Conservation (phyloP, 1,140 invertebrate genomes). For the Drosophila kurseongensis region DNA sequence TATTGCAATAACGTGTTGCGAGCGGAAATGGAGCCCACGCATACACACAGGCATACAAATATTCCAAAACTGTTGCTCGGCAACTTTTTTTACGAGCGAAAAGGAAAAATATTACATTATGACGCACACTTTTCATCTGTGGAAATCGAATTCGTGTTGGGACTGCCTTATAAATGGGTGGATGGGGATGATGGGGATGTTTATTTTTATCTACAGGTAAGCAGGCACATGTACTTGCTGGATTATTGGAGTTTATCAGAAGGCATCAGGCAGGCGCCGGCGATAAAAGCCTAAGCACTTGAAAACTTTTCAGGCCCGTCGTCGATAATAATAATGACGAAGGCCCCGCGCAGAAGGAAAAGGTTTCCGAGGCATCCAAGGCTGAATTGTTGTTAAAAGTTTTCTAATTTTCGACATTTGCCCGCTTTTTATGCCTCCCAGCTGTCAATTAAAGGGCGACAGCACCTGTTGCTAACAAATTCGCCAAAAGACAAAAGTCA, state of each 20-base stretch:
- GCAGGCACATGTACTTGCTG: constrained; percentile 58
- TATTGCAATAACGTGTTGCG: constrained; percentile 78
- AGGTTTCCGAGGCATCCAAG: not conserved
- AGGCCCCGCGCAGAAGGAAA: constrained; percentile 5
- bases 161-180: constrained; percentile 60
- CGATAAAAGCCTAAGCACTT: constrained; percentile 81
- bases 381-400: constrained; percentile 78
- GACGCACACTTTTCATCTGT: constrained; percentile 49
- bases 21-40: constrained; percentile 67
- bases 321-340: constrained; percentile 73
- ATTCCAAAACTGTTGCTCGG: constrained; percentile 62
- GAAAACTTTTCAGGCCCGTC: constrained; percentile 52
- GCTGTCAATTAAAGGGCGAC: constrained; percentile 80
- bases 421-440: constrained; percentile 77
- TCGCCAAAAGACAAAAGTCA: constrained; percentile 28
- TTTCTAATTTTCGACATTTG: constrained; percentile 83
- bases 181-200: not conserved
- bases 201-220: constrained; percentile 81
- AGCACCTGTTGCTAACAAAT: constrained; percentile 77
- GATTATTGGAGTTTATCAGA: constrained; percentile 80
- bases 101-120: constrained; percentile 67
- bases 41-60: constrained; percentile 22
- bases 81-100: constrained; percentile 64
- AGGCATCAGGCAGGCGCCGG: constrained; percentile 58
- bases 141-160: constrained; percentile 77